phyloP scores from a whole-genome alignment of 2,888 invertebrate genomes.

The Scaptomyza parva region DNA sequence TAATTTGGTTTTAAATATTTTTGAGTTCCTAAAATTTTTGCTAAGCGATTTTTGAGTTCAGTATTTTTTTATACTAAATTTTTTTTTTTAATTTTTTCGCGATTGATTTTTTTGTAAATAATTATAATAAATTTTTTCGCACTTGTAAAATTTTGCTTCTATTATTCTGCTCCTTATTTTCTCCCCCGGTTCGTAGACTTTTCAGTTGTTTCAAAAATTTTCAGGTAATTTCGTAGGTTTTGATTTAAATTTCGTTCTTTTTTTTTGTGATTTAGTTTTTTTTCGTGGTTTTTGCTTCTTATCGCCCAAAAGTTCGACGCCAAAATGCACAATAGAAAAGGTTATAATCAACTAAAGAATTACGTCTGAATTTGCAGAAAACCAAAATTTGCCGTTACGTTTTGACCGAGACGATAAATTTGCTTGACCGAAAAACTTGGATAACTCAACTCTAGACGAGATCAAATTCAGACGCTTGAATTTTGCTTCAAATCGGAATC shows the following conservation, averaged over 20 bases:
- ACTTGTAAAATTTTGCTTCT: slow-evolving; percentile 72
- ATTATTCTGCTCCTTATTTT: slow-evolving; percentile 40
- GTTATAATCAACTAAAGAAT: slow-evolving; percentile 69
- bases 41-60: slow-evolving; percentile 37
- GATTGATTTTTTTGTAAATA: slow-evolving; percentile 62
- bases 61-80: slow-evolving; percentile 27
- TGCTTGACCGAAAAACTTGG: slow-evolving; percentile 73
- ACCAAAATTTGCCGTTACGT: slow-evolving; percentile 61
- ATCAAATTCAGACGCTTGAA: slow-evolving; percentile 82
- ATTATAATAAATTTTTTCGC: slow-evolving; percentile 73
- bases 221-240: slow-evolving; percentile 84
- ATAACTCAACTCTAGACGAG: slow-evolving; percentile 67
- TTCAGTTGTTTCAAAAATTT: slow-evolving; percentile 70
- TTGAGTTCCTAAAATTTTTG: slow-evolving; percentile 57
- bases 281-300: neutral
- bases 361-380: slow-evolving; percentile 81
- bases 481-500: slow-evolving; percentile 78
- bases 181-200: slow-evolving; percentile 54
- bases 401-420: slow-evolving; percentile 65
- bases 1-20: slow-evolving; percentile 56
- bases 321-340: slow-evolving; percentile 69
- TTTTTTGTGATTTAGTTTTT: slow-evolving; percentile 13
- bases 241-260: slow-evolving; percentile 58
- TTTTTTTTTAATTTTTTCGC: slow-evolving; percentile 33
- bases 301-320: slow-evolving; percentile 57